Percentiles rank a stretch among this genome's conserved stretches.
phyloP scores from a whole-genome alignment of 2,797 vertebrate genomes.

The Cynodonichthys magdalenae region DNA sequence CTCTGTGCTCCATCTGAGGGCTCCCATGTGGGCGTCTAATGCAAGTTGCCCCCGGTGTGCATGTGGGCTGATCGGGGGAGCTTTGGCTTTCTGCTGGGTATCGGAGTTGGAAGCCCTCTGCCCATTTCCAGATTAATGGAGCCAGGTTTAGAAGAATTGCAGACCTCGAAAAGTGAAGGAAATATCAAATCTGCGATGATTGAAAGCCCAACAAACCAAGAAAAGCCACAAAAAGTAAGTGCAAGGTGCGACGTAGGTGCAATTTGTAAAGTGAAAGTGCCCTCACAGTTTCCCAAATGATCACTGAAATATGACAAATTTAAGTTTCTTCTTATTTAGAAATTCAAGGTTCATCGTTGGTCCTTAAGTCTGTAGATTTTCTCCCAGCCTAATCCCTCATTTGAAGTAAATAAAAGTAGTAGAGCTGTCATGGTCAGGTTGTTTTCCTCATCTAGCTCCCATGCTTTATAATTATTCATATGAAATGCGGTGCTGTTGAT shows the following conservation, averaged over 20 bases:
- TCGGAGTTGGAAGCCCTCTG: constrained; percentile 64
- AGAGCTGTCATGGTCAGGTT: constrained; percentile 83
- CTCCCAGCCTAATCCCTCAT: constrained; percentile 81
- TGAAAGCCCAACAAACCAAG: constrained; percentile 46
- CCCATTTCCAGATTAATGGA: constrained; percentile 52
- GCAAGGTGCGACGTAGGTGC: constrained; percentile 36
- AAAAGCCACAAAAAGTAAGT: constrained; percentile 53
- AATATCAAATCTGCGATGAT: constrained; percentile 54
- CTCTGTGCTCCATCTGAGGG: constrained; percentile 61
- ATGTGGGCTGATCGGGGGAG: constrained; percentile 68
- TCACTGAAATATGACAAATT: constrained; percentile 63
- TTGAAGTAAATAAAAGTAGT: constrained; percentile 85
- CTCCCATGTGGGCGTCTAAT: constrained; percentile 75
- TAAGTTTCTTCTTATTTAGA: constrained; percentile 66
- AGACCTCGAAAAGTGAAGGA: constrained; percentile 51
- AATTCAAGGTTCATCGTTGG: constrained; percentile 68
- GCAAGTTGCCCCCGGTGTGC: constrained; percentile 68
- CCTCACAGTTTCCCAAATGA: constrained; percentile 43
- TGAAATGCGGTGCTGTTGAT: constrained; percentile 94
- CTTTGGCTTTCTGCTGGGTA: constrained; percentile 67
- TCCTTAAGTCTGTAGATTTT: constrained; percentile 75
- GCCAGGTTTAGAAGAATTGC: constrained; percentile 51
- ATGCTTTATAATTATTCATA: constrained; percentile 87
- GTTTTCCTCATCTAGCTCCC: constrained; percentile 78
- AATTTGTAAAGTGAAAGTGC: constrained; percentile 57